Evolutionary conservation across 1,140 invertebrate genomes (phyloP), one percentile per base, ranked within the genome.

Genomic region (Ganaspis sp.): DNA sequence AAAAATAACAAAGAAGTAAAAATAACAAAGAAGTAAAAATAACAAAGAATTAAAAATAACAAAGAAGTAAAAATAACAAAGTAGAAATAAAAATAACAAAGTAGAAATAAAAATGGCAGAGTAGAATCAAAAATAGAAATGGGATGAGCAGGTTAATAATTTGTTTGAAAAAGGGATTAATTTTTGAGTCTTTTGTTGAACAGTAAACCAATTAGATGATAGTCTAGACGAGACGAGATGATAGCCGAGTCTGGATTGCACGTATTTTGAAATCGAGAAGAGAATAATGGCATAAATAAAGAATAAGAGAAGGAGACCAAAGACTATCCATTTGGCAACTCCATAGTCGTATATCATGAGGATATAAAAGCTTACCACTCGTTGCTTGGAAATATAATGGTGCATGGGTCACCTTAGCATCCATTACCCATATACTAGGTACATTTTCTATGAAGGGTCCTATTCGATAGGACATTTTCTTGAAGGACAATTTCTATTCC

Each of bases 321-420:
- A 64, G 58, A 64, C 58, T 29, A 64, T 64, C 26, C 58, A 64
- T 64, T 64, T 64, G 58, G 58, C 58, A 64, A 64, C 58, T 34
- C 1, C 58, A 64, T 64, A 64, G 58, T 21, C 58, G 12, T 64
- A 64, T 15, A 64, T 64, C 58, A 64, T 34, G 58, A 34, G 58
- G 26, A 64, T 29, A 64, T 64, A 64, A 64, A 64, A 64, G 58
- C 58, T 34, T 64, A 64, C 58, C 58, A 64, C 58, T 64, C 58
- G 58, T 29, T 64, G 58, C 23, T 29, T 64, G 23, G 58, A 29
- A 64, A 15, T 64, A 64, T 64, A 64, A 64, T 64, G 21, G 54
- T 64, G 26, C n/a, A 29, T 64, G 26, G 58, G 58, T 64, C 58
- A 64, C 58, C 23, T 64, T 64, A 64, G 26, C 58, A 64, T 29